Base-by-base conservation (phyloP, 2,113 vertebrate species). In the Dicaeum eximium region DNA sequence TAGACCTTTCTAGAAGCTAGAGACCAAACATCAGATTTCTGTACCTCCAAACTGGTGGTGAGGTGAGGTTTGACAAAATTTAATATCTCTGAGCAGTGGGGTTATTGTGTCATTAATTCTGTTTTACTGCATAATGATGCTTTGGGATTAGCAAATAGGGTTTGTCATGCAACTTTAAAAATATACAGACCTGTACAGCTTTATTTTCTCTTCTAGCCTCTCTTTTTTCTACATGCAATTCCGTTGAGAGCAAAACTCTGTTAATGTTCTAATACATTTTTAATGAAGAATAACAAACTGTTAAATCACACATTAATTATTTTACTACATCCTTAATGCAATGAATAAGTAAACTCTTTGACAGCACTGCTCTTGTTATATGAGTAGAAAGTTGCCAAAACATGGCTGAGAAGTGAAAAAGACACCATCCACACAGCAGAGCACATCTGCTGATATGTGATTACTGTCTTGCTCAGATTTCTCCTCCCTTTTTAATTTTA, bases 201-300 rank as follows among this genome's bases (percentile, higher is more conserved):
- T 62, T 90, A 65, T 83, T 92, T 93, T 77, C 57, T 64, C 4
- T 91, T 62, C 51, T 53, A 89, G 14, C 40, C n/a, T 92, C 72
- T 71, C 40, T 81, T 61, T 80, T 27, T 51, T 80, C 18, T n/a
- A 37, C 37, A 7, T 61, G 35, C 42, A 93, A 91, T 86, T 56
- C 71, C 33, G 54, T 47, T 56, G 93, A 94, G 88, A 92, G 74
- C 21, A 82, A 87, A 94, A 92, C 58, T n/a, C 57, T 84, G 19
- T 71, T 94, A 96, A 88, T 69, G 77, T 89, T 74, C 66, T 92
- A 57, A 84, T 96, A 72, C 31, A 95, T 93, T 95, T 97, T 96
- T 97, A 96, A 97, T 93, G 91, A 95, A 89, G 78, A 96, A 93
- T 90, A 96, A 95, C 79, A 87, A 95, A 95, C 66, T 93, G 90